A percentile compares a stretch with the other conserved stretches of the same genome.
phyloP scores from a whole-genome alignment of 2,888 invertebrate species.

The Steromphala cineraria region DNA sequence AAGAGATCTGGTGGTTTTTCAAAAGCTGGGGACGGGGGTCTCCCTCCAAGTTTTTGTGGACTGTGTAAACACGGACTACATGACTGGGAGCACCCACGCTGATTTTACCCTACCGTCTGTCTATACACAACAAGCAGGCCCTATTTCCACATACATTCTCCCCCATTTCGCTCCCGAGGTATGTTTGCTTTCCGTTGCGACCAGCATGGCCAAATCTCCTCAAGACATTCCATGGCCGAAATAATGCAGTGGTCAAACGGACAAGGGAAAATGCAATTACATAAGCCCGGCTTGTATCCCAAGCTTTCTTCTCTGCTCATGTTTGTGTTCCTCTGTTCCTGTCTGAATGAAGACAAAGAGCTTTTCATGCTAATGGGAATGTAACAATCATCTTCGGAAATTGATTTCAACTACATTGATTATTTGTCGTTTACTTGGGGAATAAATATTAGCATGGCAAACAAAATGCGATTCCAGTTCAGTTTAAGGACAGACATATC shows the following conservation, averaged over 20 bases:
- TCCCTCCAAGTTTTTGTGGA: conserved; percentile 4
- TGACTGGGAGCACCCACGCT: neutral
- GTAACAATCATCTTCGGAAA: neutral
- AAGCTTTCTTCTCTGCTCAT: too few species aligned
- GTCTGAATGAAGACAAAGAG: too few species aligned
- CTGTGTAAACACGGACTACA: neutral
- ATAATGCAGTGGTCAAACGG: too few species aligned
- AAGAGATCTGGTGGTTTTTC: neutral
- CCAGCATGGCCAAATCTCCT: too few species aligned
- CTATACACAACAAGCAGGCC: neutral
- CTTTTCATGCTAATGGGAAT: too few species aligned
- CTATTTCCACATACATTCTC: neutral
- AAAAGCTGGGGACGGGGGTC: neutral
- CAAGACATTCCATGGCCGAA: too few species aligned
- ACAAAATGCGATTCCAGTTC: neutral
- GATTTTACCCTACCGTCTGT: neutral
- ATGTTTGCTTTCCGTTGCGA: too few species aligned
- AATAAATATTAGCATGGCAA: neutral
- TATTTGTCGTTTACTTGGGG: neutral
- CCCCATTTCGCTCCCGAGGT: neutral
- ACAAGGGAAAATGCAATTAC: too few species aligned
- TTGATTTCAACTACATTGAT: conserved; percentile 3
- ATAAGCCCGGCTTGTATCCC: too few species aligned
- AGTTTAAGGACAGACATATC: neutral
- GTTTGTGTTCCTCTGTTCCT: too few species aligned